Evolutionary conservation across 2,797 vertebrate species (phyloP).

Genomic region (Poecile montanus): DNA sequence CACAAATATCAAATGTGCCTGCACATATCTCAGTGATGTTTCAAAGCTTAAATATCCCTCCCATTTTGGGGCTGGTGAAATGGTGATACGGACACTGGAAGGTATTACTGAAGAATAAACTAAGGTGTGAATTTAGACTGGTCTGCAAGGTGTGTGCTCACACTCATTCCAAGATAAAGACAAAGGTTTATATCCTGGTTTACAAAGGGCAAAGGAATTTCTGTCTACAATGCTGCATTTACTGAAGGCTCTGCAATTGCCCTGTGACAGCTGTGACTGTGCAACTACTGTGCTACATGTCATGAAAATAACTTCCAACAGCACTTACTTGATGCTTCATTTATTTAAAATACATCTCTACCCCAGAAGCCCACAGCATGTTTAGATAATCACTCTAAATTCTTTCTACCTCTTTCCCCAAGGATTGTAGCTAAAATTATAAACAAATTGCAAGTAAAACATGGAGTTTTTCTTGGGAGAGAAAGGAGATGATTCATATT

Average conservation of each 20-base stretch:
- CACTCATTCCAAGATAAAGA: background rate
- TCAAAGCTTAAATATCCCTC: background rate
- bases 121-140: background rate
- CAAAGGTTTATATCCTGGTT: background rate
- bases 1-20: background rate
- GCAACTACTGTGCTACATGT: background rate
- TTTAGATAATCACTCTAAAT: background rate
- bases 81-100: accelerated
- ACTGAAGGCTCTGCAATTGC: background rate
- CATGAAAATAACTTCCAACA: background rate
- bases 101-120: background rate
- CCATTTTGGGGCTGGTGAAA: background rate
- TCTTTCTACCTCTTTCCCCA: background rate
- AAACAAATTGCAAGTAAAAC: background rate
- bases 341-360: background rate
- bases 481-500: background rate
- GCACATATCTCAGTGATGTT: background rate
- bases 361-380: background rate
- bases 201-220: background rate
- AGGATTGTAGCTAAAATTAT: background rate
- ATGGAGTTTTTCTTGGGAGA: background rate
- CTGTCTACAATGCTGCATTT: background rate
- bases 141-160: background rate
- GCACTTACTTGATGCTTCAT: background rate
- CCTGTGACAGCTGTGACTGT: background rate